A percentile compares a stretch with the other conserved stretches of the same genome.
Evolutionary conservation across 1,140 invertebrate species (phyloP).

Genomic region (Trichoplusia ni): DNA sequence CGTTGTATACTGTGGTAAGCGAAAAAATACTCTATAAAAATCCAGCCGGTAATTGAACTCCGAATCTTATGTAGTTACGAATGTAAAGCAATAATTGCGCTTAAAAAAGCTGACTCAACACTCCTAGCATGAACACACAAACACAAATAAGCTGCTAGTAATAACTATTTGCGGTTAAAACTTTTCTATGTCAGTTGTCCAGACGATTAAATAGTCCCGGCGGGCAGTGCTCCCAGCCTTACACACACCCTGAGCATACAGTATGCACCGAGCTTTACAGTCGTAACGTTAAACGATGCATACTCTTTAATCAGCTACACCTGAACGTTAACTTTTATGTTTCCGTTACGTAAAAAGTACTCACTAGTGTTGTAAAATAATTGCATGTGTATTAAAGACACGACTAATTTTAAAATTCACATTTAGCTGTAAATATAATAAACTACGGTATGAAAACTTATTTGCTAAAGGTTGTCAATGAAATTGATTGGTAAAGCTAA

Average conservation of each 20-base stretch:
- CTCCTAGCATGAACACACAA: background rate
- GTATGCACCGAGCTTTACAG: background rate
- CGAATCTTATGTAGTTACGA: too few species aligned
- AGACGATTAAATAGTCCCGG: background rate
- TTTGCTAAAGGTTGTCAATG: too few species aligned
- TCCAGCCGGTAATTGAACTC: too few species aligned
- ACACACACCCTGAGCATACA: background rate
- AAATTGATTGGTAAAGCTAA: too few species aligned
- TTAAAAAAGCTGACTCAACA: too few species aligned
- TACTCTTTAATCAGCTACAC: slow-evolving; percentile 10
- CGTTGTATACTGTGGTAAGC: background rate
- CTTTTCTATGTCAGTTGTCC: background rate
- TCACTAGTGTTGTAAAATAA: background rate
- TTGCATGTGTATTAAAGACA: too few species aligned
- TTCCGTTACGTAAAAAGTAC: background rate
- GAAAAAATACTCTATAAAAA: too few species aligned
- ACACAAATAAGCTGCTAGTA: background rate
- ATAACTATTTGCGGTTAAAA: slow-evolving; percentile 10
- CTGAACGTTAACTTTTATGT: slow-evolving; percentile 4
- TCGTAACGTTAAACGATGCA: slow-evolving; percentile 12
- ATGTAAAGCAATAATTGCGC: too few species aligned
- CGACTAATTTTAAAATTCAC: too few species aligned
- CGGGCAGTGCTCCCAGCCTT: slow-evolving; percentile 6
- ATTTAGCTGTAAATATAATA: too few species aligned
- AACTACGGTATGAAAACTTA: too few species aligned